These are phyloP conservation scores for Dusona sp. DNA, from an alignment of 2,888 invertebrate genomes.

Conservation along the genomic window DNA sequence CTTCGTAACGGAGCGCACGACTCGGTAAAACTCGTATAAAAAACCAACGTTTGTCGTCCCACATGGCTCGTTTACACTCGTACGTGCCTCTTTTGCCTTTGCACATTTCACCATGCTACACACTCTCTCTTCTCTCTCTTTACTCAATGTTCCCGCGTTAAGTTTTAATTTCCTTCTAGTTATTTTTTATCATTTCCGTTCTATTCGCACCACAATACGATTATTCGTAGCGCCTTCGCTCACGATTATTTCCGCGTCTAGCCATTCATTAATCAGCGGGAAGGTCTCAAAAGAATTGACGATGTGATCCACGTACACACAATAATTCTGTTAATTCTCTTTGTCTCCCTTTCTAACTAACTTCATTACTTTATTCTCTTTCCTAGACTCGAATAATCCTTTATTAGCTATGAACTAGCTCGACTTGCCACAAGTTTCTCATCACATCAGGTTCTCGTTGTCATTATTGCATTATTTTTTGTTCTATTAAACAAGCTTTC, in stretches of 20 bases:
- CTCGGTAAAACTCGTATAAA: conserved; percentile 57
- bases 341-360: conserved; percentile 24
- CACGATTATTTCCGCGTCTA: conserved; percentile 55
- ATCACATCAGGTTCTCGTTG: conserved; percentile 11
- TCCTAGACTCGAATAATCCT: conserved; percentile 49
- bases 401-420: conserved; percentile 62
- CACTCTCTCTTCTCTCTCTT: conserved; percentile 48
- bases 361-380: conserved; percentile 51
- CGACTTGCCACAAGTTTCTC: conserved; percentile 47
- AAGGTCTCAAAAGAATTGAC: conserved; percentile 37
- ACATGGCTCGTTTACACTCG: conserved; percentile 63
- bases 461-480: conserved; percentile 37
- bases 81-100: conserved; percentile 59
- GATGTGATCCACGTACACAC: conserved; percentile 35
- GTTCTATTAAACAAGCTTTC: background rate
- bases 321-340: conserved; percentile 26
- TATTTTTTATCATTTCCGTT: conserved; percentile 7
- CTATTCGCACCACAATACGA: conserved; percentile 12
- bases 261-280: conserved; percentile 46
- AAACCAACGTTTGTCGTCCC: conserved; percentile 64
- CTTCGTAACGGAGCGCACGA: conserved; percentile 25
- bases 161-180: conserved; percentile 19
- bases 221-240: conserved; percentile 34
- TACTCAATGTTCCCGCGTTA: conserved; percentile 30
- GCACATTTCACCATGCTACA: conserved; percentile 52